Evolutionary conservation across 2,888 invertebrate species (phyloP).

Genomic region (Alviniconcha strummeri): DNA sequence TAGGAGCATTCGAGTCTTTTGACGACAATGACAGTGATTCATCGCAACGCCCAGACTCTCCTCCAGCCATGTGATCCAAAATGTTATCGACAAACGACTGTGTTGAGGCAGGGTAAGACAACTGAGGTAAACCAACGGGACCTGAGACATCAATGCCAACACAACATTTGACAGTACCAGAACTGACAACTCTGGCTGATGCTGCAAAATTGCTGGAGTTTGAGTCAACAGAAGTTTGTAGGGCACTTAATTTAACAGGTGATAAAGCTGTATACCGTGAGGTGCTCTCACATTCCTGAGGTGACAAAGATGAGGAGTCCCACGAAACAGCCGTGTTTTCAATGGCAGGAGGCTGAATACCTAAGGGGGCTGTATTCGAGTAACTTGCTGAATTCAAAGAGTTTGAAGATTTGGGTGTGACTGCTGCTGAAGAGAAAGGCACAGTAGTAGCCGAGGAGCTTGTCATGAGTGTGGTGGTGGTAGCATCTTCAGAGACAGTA

Average conservation of each 20-base stretch:
- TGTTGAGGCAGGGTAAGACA: neutral
- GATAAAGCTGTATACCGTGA: neutral
- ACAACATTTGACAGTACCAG: too few species aligned
- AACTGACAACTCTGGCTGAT: neutral
- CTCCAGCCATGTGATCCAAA: neutral
- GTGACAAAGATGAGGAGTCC: neutral
- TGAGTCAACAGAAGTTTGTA: neutral
- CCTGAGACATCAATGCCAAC: too few species aligned
- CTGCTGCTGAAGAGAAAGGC: constrained; percentile 37
- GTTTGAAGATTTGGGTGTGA: neutral
- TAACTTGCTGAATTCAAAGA: neutral
- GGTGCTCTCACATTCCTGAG: neutral
- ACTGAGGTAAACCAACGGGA: neutral
- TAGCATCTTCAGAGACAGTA: constrained; percentile 45
- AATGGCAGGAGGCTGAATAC: neutral
- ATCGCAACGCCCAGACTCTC: neutral
- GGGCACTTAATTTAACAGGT: neutral
- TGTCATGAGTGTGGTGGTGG: neutral
- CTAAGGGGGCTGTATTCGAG: neutral
- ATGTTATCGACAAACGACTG: neutral
- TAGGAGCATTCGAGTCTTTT: neutral
- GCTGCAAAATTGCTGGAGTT: neutral
- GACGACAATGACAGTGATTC: neutral
- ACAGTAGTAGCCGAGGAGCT: constrained; percentile 29
- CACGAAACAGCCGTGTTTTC: too few species aligned